Evolutionary conservation across 2,113 vertebrate species (phyloP), one percentile per base, ranked within the genome.

Genomic region (Poeciliopsis retropinna): DNA sequence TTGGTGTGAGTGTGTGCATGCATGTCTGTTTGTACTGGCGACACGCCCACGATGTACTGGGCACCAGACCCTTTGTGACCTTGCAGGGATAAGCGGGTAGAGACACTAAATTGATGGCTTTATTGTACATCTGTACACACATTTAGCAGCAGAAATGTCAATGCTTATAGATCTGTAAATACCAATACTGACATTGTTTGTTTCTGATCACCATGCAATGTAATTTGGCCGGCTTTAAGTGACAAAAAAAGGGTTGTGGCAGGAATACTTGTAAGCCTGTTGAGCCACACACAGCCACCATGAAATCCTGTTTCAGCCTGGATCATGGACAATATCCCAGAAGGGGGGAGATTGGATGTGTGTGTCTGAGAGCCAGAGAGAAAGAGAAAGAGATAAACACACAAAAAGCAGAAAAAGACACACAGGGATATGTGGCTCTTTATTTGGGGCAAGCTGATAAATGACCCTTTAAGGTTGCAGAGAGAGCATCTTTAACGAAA

Each of bases 221-320:
- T n/a, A 57, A 57, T 57, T 57, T 57, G 51, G 2, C 25, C 2
- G 5, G 8, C 51, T 57, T 57, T 57, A 57, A 9, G 8, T 2
- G 25, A n/a, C 25, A 57, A 57, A n/a, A 57, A 57, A n/a, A 57
- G 25, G 22, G 51, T 25, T 57, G 19, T 57, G 57, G 60, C 66
- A 71, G 47, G 79, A 78, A 81, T 82, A 80, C 41, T 32, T 83
- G 87, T 87, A 82, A 88, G 87, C 84, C 84, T 84, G 79, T 88
- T 86, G 81, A 89, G 81, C 75, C 80, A 75, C 71, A 83, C 74
- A 81, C 30, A 86, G 79, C 60, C 64, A 67, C 76, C 81, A 64
- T 90, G 78, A 88, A 90, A 91, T 89, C 84, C 80, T 87, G 80
- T 89, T 87, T 84, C 70, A 87, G 72, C 76, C 72, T 5, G 64